Evolutionary conservation across 1,140 invertebrate species (phyloP), one percentile per base, ranked within the genome.

Genomic region (Drosophila tani): DNA sequence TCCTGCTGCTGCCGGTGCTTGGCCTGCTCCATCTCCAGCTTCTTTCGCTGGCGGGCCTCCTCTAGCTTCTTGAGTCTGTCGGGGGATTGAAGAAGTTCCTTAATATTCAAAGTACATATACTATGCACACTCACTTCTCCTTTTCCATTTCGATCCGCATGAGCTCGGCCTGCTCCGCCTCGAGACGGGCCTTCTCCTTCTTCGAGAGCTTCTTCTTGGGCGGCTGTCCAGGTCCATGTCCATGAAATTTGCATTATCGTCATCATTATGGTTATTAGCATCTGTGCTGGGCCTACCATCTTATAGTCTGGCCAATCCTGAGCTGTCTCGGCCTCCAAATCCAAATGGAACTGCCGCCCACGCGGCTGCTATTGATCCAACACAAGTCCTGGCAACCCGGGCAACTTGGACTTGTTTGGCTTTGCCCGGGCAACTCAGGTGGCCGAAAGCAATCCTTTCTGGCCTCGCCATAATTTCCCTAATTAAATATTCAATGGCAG

Each of bases 121-220:
- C 11, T 4, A 14, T 19, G 2, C n/a, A 12, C 35, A 75, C 77
- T 15, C 40, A 93, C 92, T 91, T 93, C 57, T 93, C 93, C 55
- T 93, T 91, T 68, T 94, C 93, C 80, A 92, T 86, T 78, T 93
- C 93, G 11, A 93, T 82, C 19, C 92, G 92, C 35, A 92, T 53
- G 41, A 93, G 68, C 65, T 94, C 93, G 1, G 92, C 93, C 74
- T 92, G 85, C 70, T 94, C 93, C 15, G 92, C 91, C 77, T 93
- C 92, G 32, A 93, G 76, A 7, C 91, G 91, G 0, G 91, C 93
- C 63, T 93, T 93, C 59, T 94, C 93, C 77, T 93, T 94, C 67
- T 94, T 93, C 4, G 91, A 91, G 8, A 93, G 76, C 75, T 94
- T 94, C 82, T 93, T 92, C 63, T 91, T 93, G n/a, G 84, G 92